Conservation (phyloP, 2,888 invertebrate genomes). For the Scaptomyza parva region DNA sequence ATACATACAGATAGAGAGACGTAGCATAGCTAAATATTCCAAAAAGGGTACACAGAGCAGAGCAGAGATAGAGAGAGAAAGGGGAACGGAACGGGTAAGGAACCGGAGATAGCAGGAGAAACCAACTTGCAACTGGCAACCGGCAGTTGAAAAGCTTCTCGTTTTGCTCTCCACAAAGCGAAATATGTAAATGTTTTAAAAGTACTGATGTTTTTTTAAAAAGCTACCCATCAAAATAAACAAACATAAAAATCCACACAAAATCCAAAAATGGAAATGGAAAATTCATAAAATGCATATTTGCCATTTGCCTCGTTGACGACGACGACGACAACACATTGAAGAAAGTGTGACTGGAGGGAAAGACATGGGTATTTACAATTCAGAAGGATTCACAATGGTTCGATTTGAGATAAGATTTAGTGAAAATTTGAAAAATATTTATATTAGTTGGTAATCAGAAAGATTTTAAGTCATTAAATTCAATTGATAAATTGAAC, state of each 20-base stretch:
- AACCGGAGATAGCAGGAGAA: conserved; percentile 7
- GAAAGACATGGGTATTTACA: no score
- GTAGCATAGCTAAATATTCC: conserved; percentile 66
- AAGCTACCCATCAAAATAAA: conserved; percentile 74
- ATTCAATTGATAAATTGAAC: no score
- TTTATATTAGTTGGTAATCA: no score
- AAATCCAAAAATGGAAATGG: conserved; percentile 58
- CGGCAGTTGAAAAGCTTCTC: conserved; percentile 14
- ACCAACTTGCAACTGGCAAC: conserved; percentile 14
- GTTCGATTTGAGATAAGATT: conserved; percentile 8
- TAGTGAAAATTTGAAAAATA: no score
- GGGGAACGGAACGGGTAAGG: no score
- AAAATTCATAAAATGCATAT: conserved; percentile 75
- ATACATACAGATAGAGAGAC: no score
- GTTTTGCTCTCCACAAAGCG: conserved; percentile 70
- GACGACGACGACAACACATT: no score
- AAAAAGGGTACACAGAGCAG: conserved; percentile 60
- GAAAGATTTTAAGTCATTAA: no score
- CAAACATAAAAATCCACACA: conserved; percentile 77
- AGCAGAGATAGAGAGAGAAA: conserved; percentile 4
- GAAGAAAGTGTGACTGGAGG: conserved; percentile 27
- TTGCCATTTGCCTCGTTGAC: conserved; percentile 62
- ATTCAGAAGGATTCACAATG: conserved; percentile 6
- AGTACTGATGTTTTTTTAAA: conserved; percentile 73
- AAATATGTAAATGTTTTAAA: conserved; percentile 76